Conservation (phyloP, 2,797 vertebrate species). For the Prionace glauca region DNA sequence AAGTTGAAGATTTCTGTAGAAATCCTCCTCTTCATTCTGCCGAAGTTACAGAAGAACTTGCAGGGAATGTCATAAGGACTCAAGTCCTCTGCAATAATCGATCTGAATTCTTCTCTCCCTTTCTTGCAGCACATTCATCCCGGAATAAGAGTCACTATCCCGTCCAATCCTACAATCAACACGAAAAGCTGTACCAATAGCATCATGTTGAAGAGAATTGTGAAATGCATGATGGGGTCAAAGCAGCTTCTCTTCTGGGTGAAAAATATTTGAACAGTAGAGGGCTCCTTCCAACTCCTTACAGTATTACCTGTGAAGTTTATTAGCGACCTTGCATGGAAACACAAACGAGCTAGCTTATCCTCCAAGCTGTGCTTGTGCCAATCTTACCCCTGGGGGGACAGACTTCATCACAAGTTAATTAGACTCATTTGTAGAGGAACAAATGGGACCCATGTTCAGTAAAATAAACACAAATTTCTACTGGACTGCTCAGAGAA, state of each 20-base stretch:
- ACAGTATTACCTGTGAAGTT: neutral
- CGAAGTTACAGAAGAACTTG: neutral
- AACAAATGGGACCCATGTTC: neutral
- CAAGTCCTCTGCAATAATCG: neutral
- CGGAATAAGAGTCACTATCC: neutral
- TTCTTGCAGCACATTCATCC: neutral
- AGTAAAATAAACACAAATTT: constrained; percentile 4
- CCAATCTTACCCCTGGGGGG: neutral
- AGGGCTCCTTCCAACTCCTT: neutral
- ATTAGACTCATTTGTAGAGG: neutral
- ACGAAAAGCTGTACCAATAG: neutral
- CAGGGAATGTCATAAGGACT: neutral
- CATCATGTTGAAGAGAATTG: neutral
- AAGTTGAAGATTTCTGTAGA: neutral
- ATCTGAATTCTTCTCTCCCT: neutral
- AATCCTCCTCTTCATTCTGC: neutral
- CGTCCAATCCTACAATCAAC: neutral
- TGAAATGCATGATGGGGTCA: neutral
- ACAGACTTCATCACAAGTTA: neutral
- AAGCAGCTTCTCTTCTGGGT: neutral
- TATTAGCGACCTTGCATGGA: neutral
- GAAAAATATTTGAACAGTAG: neutral
- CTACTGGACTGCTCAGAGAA: neutral
- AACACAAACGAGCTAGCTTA: neutral
- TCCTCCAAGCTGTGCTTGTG: neutral